These are phyloP conservation scores for Jordanella pulchra DNA, from an alignment of 2,797 vertebrate species.

Conservation along the genomic window DNA sequence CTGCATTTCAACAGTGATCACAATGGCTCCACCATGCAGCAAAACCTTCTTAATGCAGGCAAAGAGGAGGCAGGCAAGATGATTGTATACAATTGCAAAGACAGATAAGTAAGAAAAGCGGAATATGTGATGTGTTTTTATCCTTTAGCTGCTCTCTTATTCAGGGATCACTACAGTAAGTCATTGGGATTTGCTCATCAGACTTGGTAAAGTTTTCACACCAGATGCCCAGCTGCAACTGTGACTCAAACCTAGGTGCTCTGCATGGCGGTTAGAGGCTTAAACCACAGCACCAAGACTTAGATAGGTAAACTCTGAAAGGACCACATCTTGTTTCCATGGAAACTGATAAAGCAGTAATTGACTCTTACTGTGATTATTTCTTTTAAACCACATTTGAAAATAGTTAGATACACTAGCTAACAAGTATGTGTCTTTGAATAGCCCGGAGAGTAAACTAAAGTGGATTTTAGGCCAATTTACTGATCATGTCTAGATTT, in stretches of 20 bases:
- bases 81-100: neutral
- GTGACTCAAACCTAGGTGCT: too few relatives aligned
- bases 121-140: too few relatives aligned
- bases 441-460: neutral
- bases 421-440: too few relatives aligned
- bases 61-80: too few relatives aligned
- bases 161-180: too few relatives aligned
- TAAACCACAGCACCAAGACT: conserved; percentile 16
- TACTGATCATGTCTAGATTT: neutral
- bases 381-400: conserved; percentile 12
- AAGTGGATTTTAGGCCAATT: neutral
- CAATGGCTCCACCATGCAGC: too few relatives aligned
- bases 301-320: conserved; percentile 3
- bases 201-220: too few relatives aligned
- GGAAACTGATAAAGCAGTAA: conserved; percentile 36
- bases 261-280: conserved; percentile 4
- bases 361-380: conserved; percentile 7
- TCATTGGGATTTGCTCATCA: too few relatives aligned
- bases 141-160: too few relatives aligned
- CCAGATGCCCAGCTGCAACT: too few relatives aligned
- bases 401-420: conserved; percentile 14
- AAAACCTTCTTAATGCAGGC: too few relatives aligned
- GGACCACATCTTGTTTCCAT: conserved; percentile 62
- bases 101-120: neutral
- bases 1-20: too few relatives aligned